A percentile compares a stretch with the other conserved stretches of the same genome.
Conservation (phyloP, 2,797 vertebrate species). For the Acrocephalus scirpaceus region DNA sequence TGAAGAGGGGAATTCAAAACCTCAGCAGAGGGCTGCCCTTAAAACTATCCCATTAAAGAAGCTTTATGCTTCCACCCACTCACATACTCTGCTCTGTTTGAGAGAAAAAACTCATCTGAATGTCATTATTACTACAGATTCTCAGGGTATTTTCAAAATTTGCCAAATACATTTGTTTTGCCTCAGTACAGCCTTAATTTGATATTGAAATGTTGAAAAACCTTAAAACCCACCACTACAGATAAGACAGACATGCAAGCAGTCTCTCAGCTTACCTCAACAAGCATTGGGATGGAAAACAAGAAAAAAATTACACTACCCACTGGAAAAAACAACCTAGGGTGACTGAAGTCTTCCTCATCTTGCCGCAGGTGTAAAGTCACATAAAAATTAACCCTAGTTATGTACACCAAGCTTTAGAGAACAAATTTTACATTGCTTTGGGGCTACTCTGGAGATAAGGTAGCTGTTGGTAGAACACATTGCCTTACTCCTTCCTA, state of each 20-base stretch:
- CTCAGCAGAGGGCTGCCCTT: not conserved
- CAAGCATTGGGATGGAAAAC: not conserved
- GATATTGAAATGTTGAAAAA: not conserved
- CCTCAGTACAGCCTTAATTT: not conserved
- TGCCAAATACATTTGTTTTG: not conserved
- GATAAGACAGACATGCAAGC: not conserved
- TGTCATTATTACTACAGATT: not conserved
- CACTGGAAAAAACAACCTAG: not conserved
- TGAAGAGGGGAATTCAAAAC: not conserved
- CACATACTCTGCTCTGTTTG: not conserved
- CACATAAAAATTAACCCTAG: not conserved
- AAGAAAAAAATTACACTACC: not conserved
- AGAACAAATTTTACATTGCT: not conserved
- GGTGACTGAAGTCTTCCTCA: not conserved
- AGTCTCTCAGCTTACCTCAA: not conserved
- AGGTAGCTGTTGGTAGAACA: not conserved
- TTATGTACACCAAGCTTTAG: not conserved
- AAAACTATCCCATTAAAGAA: not conserved
- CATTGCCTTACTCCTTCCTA: not conserved
- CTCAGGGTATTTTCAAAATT: not conserved
- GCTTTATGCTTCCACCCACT: not conserved
- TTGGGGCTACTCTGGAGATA: not conserved
- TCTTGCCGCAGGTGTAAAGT: not conserved
- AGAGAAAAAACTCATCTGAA: not conserved
- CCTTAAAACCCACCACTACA: not conserved